Percentiles rank a stretch among this genome's conserved stretches.
Conservation (phyloP, 2,888 invertebrate genomes). For the Helicoverpa assulta region DNA sequence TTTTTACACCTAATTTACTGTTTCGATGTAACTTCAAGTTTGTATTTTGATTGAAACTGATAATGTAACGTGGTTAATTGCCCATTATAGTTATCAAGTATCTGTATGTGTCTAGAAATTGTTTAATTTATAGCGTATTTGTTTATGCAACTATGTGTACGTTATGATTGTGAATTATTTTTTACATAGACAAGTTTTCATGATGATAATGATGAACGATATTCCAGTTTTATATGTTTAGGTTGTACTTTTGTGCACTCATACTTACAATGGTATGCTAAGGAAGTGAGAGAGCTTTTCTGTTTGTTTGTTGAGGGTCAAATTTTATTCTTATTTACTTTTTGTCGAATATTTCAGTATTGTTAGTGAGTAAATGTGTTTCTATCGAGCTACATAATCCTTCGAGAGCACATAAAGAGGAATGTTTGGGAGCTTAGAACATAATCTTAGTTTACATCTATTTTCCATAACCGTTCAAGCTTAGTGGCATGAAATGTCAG, state of each 20-base stretch:
- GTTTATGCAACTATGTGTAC: slow-evolving; percentile 8
- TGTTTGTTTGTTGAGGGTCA: neutral
- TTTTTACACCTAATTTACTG: slow-evolving; percentile 73
- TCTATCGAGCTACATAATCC: slow-evolving; percentile 16
- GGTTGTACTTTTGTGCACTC: neutral
- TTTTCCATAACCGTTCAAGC: slow-evolving; percentile 66
- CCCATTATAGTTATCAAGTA: slow-evolving; percentile 39
- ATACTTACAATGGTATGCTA: slow-evolving; percentile 4
- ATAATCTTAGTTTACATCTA: slow-evolving; percentile 65
- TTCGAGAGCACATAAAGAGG: slow-evolving; percentile 39
- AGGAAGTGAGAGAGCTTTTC: neutral
- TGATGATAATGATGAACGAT: neutral
- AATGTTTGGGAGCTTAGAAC: slow-evolving; percentile 52
- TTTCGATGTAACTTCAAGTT: slow-evolving; percentile 52
- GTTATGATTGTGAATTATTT: slow-evolving; percentile 14
- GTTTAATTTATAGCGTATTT: slow-evolving; percentile 25
- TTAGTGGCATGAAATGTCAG: slow-evolving; percentile 74
- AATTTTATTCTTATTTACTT: neutral
- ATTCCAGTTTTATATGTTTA: slow-evolving; percentile 6
- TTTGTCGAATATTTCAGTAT: neutral
- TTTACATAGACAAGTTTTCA: slow-evolving; percentile 22
- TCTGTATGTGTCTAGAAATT: slow-evolving; percentile 34
- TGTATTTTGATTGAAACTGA: slow-evolving; percentile 63
- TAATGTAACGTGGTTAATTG: slow-evolving; percentile 55
- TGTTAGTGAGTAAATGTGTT: neutral